Base-by-base conservation (phyloP, 2,888 invertebrate species). In the Chymomyza caudatula region DNA sequence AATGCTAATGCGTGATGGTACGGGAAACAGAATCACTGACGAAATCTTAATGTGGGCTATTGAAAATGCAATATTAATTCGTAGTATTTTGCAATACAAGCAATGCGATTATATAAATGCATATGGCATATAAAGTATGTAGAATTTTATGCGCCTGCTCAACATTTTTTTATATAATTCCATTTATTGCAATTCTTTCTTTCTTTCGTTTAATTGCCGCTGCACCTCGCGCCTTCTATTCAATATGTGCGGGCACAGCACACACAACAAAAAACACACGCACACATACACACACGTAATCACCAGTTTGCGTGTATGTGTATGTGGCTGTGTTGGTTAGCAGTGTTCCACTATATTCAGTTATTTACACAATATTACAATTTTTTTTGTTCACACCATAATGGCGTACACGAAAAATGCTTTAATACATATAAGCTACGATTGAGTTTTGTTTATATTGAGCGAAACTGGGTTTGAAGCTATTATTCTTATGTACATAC, bases 351-450 rank as follows among this genome's bases (percentile, higher is more conserved):
- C 72, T 78, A 79, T 85, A 76, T 84, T 79, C 84, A 79, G 77
- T 84, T 82, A 79, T 85, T 82, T 85, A 79, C 82, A 81, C 79
- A 77, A 74, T 71, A 62, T 69, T 76, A 63, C 43, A 44, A 67
- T 67, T 71, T 67, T 59, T 56, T 49, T 25, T 47, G 57, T 53
- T 57, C 52, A 63, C 58, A 37, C 20, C 43, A 55, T 20, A 59
- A 23, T 37, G n/a, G 47, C 17, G 58, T 6, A 25, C 15, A 57
- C 29, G 19, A 49, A 29, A 70, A 69, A 67, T 65, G 60, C 63
- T 69, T 23, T 17, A 6, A 11, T 19, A 58, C 19, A 29, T 15
- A 42, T 19, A 13, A 44, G 22, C 13, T 22, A 22, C 15, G 15
- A 29, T 54, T 22, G 25, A 37, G 59, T 63, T 73, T 64, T 59